Base-by-base conservation (phyloP, 2,797 vertebrate genomes). In the Urophycis tenuis region DNA sequence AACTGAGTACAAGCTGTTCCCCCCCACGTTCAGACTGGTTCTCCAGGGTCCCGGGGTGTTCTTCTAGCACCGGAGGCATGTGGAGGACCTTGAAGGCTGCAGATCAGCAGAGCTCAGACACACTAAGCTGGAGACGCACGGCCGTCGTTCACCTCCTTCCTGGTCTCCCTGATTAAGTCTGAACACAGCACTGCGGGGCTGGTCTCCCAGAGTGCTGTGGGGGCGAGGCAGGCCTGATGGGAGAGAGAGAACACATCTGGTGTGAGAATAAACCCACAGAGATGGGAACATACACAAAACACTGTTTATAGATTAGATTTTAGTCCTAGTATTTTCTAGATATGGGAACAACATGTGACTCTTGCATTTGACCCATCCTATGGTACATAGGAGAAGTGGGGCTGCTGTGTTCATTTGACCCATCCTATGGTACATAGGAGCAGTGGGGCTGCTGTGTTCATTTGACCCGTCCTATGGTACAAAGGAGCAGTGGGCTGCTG, bases 231-330 rank as follows among this genome's bases (percentile, higher is more conserved):
- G 64, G 77, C 81, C 64, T 81, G 81, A 84, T 85, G 78, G 75
- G 75, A 80, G 74, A 89, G 71, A 41, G 84, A n/a, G 78, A 80
- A 82, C 85, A 88, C 89, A 91, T 91, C 87, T 90, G 88, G 82
- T 83, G 82, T 82, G 82, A 79, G 83, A 87, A 85, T 84, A 82
- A 77, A 87, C 87, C 83, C 83, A 84, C 85, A 79, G 87, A 90
- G 86, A 88, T 80, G 82, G 53, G 74, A 19, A 78, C 87, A 75
- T 69, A 25, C 70, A 77, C 60, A 53, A 19, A 53, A 53, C 19
- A 29, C 60, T n/a, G n/a, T n/a, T n/a, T n/a, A n/a, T n/a, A n/a
- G n/a, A n/a, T n/a, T n/a, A n/a, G n/a, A n/a, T n/a, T n/a, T n/a
- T n/a, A n/a, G n/a, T n/a, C n/a, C n/a, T n/a, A n/a, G n/a, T n/a